These are phyloP conservation scores for Anniella stebbinsi DNA, from an alignment of 2,797 vertebrate species.

Conservation along the genomic window DNA sequence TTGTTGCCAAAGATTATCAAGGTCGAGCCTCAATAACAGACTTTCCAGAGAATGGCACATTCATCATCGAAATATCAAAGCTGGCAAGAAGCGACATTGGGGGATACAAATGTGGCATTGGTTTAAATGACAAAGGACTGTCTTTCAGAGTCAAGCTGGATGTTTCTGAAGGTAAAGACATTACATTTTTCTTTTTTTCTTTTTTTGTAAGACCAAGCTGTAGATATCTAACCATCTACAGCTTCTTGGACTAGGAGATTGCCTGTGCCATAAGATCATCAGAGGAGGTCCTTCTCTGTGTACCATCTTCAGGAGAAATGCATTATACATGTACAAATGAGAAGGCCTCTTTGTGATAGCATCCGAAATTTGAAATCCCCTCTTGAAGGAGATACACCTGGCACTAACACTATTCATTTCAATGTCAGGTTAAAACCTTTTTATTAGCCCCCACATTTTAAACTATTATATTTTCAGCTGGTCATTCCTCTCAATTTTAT, in stretches of 20 bases:
- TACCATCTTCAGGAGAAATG: background rate
- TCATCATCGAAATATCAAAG: constrained; percentile 57
- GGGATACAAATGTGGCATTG: constrained; percentile 77
- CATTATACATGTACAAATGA: background rate
- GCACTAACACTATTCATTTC: no score
- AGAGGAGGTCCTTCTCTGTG: background rate
- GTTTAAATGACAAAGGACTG: constrained; percentile 61
- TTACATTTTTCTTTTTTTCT: accelerated
- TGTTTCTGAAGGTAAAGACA: constrained; percentile 68
- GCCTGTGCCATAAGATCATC: background rate
- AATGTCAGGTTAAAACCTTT: background rate
- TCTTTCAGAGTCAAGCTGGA: constrained; percentile 67
- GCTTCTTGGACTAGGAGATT: background rate
- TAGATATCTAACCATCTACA: accelerated
- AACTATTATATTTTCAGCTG: background rate
- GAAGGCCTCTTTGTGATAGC: background rate
- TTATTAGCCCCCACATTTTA: background rate
- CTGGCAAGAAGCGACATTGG: constrained; percentile 57
- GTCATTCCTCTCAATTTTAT: background rate
- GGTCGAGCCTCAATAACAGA: constrained; percentile 65
- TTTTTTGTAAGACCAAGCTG: accelerated
- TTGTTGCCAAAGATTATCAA: accelerated
- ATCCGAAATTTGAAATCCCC: background rate
- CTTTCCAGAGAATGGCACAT: constrained; percentile 35
- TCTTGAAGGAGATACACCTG: background rate